A percentile compares a stretch with the other conserved stretches of the same genome.
These are phyloP conservation scores for Mystacides longicornis DNA, from an alignment of 2,888 invertebrate genomes.

Conservation along the genomic window DNA sequence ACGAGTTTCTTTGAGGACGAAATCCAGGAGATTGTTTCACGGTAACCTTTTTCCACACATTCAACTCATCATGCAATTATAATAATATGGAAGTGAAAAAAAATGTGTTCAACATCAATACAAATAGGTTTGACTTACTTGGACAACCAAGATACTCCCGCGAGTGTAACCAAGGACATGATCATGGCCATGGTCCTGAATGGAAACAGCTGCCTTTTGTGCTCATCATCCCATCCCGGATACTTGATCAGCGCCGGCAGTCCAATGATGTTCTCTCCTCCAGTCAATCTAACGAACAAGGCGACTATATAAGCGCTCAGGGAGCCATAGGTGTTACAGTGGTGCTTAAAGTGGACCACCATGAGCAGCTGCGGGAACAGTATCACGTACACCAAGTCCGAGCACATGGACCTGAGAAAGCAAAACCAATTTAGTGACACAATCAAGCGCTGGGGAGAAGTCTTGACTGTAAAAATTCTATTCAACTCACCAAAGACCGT, in stretches of 20 bases:
- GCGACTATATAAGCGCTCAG: conserved; percentile 82
- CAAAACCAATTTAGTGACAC: not conserved
- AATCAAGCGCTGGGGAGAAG: no score
- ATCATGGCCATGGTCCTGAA: conserved; percentile 95
- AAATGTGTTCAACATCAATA: no score
- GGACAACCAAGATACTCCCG: conserved; percentile 74
- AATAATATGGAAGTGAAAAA: no score
- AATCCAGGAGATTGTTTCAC: no score
- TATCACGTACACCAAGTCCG: conserved; percentile 97
- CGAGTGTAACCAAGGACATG: conserved; percentile 71
- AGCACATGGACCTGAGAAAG: conserved; percentile 82
- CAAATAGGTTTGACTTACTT: conserved; percentile 51
- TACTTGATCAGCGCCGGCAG: conserved; percentile 78
- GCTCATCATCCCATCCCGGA: conserved; percentile 69
- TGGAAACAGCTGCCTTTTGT: conserved; percentile 75
- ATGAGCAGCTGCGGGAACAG: conserved; percentile 96
- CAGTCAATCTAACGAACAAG: conserved; percentile 71
- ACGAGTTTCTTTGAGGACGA: no score
- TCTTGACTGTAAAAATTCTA: no score
- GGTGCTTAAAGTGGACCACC: conserved; percentile 91
- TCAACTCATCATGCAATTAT: no score
- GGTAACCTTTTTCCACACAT: no score
- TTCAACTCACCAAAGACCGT: conserved; percentile 79
- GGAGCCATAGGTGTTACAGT: conserved; percentile 97
- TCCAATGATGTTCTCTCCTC: conserved; percentile 80